Percentiles rank a stretch among this genome's conserved stretches.
Evolutionary conservation across 2,113 vertebrate genomes (phyloP).

Genomic region (Suricata suricatta): DNA sequence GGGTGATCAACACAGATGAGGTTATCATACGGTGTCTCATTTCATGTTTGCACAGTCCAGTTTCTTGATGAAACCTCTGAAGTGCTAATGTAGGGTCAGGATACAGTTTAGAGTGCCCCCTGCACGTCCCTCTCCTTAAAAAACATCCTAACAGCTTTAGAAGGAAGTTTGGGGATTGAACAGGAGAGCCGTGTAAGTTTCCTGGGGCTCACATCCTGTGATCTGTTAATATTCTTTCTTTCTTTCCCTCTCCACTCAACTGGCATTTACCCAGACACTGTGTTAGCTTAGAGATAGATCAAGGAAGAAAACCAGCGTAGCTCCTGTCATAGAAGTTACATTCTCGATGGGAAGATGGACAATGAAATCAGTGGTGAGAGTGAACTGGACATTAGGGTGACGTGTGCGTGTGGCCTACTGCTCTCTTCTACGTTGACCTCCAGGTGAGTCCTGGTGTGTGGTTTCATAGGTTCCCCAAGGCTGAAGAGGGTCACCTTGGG

Average conservation of each 20-base stretch:
- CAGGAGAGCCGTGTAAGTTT: not conserved
- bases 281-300: not conserved
- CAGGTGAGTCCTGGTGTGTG: not conserved
- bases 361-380: not conserved
- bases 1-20: conserved; percentile 17
- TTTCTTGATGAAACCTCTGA: conserved; percentile 42
- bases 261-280: not conserved
- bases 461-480: not conserved
- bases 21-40: not conserved
- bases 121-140: not conserved
- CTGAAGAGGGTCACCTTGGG: not conserved
- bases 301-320: not conserved
- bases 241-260: not conserved
- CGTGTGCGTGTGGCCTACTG: not conserved
- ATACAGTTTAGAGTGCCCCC: not conserved
- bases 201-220: conserved; percentile 39
- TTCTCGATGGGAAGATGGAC: not conserved
- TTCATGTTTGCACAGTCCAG: conserved; percentile 49
- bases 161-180: conserved; percentile 57
- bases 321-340: not conserved
- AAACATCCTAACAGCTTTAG: not conserved
- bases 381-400: not conserved
- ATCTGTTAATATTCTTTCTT: not conserved
- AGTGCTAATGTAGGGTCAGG: conserved; percentile 32
- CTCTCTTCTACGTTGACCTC: not conserved